Evolutionary conservation across 2,113 vertebrate genomes (phyloP), one percentile per base, ranked within the genome.

Genomic region (Vulpes ferrilata): DNA sequence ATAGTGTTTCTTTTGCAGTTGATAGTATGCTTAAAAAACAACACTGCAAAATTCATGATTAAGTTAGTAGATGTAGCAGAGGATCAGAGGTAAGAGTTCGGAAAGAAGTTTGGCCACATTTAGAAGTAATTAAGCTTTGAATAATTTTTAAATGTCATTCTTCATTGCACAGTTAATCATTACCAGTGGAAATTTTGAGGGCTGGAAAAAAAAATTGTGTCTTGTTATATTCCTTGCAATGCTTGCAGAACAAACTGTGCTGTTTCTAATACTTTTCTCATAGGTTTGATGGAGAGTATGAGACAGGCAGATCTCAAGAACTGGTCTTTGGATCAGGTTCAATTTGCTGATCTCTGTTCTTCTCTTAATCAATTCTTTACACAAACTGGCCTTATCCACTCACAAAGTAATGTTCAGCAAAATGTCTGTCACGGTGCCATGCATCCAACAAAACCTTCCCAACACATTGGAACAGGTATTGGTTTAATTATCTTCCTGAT

Each of bases 201-300:
- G 51, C 48, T 93, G 32, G 60, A 59, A 94, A 97, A 87, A 87
- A 97, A 90, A 81, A 38, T 38, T 38, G 1, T 83, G 30, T 80
- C 30, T 76, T 93, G 16, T 5, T 83, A 0, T 73, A 92, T 97
- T 94, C n/a, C 27, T 89, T 96, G 53, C 20, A 92, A 0, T 78
- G 1, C 89, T 89, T 96, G 69, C 16, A 95, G 51, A 93, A 78
- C 74, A 78, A 10, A 88, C 82, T 60, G 0, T 95, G n/a, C 95
- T 98, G 38, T 97, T 88, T 94, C 65, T 78, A 94, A 93, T 96
- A 60, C 71, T 98, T 95, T 93, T 60, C 62, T 95, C 87, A 55
- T 98, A 99, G 99, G 99, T 97, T 98, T 99, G 86, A 99, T 99
- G 98, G 99, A 99, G 98, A 99, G 99, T 97, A 99, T 99, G 99